A percentile compares a stretch with the other conserved stretches of the same genome.
phyloP scores from a whole-genome alignment of 2,113 vertebrate genomes.

The Poicephalus gulielmi region DNA sequence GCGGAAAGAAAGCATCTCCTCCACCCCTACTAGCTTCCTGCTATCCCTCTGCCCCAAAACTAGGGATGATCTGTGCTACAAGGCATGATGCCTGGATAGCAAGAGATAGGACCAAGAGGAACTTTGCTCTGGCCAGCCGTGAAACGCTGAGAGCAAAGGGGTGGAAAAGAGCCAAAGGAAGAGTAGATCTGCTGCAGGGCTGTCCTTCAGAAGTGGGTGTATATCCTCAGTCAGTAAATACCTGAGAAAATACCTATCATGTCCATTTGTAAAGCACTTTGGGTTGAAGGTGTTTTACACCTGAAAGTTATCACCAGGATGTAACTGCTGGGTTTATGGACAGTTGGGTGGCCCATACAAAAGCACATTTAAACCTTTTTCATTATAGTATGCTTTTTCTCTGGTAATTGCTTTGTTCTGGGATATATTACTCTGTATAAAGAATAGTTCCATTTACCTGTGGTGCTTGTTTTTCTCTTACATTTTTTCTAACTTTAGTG shows the following conservation, averaged over 20 bases:
- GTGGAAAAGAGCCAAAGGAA: background rate
- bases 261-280: background rate
- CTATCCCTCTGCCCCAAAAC: background rate
- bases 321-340: background rate
- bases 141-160: background rate
- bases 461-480: background rate
- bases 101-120: background rate
- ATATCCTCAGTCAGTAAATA: background rate
- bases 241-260: background rate
- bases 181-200: accelerated
- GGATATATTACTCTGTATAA: background rate
- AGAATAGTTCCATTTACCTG: background rate
- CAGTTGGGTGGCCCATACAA: background rate
- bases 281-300: background rate
- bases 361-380: background rate
- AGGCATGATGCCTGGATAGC: background rate
- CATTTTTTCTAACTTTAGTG: background rate
- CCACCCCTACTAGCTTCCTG: accelerated
- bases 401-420: background rate
- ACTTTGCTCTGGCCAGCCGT: background rate
- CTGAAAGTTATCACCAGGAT: background rate
- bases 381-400: background rate
- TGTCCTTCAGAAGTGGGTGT: background rate
- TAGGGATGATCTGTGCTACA: background rate
- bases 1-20: background rate